Percentiles rank a stretch among this genome's conserved stretches.
Evolutionary conservation across 2,113 vertebrate species (phyloP).

Genomic region (Labeo catla): DNA sequence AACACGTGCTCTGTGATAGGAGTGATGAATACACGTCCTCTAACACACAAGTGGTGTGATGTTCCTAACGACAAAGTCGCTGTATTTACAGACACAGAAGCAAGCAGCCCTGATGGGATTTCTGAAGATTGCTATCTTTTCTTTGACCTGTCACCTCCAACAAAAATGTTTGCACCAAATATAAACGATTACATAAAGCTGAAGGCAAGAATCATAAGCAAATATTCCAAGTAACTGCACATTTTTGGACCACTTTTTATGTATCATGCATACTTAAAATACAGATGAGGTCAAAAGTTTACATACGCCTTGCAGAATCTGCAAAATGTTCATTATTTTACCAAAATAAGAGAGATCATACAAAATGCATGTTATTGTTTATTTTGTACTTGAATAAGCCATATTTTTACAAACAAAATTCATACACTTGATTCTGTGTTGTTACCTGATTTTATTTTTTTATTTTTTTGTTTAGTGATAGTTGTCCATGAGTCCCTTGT

Average conservation of each 20-base stretch:
- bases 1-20: neutral
- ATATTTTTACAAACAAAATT: too few species aligned
- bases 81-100: neutral
- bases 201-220: neutral
- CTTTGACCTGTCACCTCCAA: conserved; percentile 16
- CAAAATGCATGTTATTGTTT: too few species aligned
- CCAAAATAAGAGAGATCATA: too few species aligned
- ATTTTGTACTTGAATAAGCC: too few species aligned
- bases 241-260: too few species aligned
- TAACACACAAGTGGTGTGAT: neutral
- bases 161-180: neutral
- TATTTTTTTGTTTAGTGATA: too few species aligned
- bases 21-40: neutral
- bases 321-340: too few species aligned
- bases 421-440: too few species aligned
- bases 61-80: neutral
- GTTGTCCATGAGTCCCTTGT: too few species aligned
- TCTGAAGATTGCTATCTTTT: neutral
- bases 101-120: neutral
- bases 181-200: neutral
- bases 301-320: too few species aligned
- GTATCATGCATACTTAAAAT: neutral
- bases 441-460: too few species aligned
- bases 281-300: too few species aligned
- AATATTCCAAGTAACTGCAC: neutral